Evolutionary conservation across 2,113 vertebrate genomes (phyloP).

Genomic region (Heloderma charlesbogerti): DNA sequence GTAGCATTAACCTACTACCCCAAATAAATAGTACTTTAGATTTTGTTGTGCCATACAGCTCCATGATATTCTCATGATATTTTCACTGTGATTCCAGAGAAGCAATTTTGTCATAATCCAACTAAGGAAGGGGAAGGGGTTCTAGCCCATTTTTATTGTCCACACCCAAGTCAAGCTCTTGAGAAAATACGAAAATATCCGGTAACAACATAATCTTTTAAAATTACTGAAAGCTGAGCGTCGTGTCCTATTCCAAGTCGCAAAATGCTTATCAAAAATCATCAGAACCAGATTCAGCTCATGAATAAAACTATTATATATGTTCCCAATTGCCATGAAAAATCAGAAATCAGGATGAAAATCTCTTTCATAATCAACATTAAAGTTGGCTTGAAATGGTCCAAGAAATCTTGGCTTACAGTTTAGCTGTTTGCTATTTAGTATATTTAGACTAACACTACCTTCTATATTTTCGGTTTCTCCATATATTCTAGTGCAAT

Average conservation of each 20-base stretch:
- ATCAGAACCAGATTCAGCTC: slow-evolving; percentile 44
- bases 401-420: slow-evolving; percentile 48
- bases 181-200: background rate
- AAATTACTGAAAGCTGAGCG: slow-evolving; percentile 2
- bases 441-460: slow-evolving; percentile 31
- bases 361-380: slow-evolving; percentile 20
- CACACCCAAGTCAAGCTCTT: background rate
- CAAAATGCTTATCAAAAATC: slow-evolving; percentile 40
- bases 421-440: slow-evolving; percentile 5
- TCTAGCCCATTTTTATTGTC: background rate
- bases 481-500: slow-evolving; percentile 13
- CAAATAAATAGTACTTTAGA: background rate
- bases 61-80: background rate
- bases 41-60: background rate
- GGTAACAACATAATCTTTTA: background rate
- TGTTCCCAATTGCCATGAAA: slow-evolving; percentile 30
- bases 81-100: background rate
- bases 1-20: background rate
- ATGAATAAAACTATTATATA: slow-evolving; percentile 42
- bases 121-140: background rate
- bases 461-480: slow-evolving; percentile 38
- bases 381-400: slow-evolving; percentile 32
- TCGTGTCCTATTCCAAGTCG: slow-evolving; percentile 27
- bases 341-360: slow-evolving; percentile 26
- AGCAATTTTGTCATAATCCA: background rate